Base-by-base conservation (phyloP, 37 sponge, comb jelly and placozoan species). In the Oopsacas minuta region DNA sequence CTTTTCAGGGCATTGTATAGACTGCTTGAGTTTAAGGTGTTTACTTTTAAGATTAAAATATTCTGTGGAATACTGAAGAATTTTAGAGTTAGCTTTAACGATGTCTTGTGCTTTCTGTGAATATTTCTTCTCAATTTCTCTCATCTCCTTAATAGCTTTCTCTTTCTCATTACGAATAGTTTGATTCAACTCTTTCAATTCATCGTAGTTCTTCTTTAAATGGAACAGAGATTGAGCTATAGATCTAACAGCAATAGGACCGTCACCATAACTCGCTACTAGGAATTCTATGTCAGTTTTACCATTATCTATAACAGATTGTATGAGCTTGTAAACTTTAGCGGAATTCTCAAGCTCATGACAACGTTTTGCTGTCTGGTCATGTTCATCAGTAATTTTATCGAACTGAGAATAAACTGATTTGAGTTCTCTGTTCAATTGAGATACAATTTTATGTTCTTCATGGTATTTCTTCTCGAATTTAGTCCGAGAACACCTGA, bases 221-320 rank as follows among this genome's bases (percentile, higher is more conserved):
- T 61, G 75, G 30, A 61, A 61, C 28, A 61, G 28, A 61, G 75
- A 61, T n/a, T 61, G 75, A 3, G 75, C 75, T 5, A 61, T 61
- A 7, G 75, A 61, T 34, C 22, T 61, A 3, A 61, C 75, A 25
- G 75, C 75, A 61, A 5, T n/a, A 3, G 75, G 75, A 5, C 75
- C 75, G 7, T 61, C 75, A 32, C 75, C 75, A 61, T 61, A 61
- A 61, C 75, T 61, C 7, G 75, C 75, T n/a, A 61, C 75, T 12
- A 61, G 28, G 22, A 61, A 61, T 34, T 61, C 75, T 3, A 61
- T 61, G 17, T 61, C 75, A 61, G 75, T 25, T 61, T 61, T 61
- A 10, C 75, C 75, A 61, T 61, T 61, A 61, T 61, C 75, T 25
- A 61, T 10, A 25, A n/a, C 75, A 61, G 75, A 61, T 12, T 61